A percentile compares a stretch with the other conserved stretches of the same genome.
Conservation (phyloP, 2,888 invertebrate species). For the Nemurella pictetii region DNA sequence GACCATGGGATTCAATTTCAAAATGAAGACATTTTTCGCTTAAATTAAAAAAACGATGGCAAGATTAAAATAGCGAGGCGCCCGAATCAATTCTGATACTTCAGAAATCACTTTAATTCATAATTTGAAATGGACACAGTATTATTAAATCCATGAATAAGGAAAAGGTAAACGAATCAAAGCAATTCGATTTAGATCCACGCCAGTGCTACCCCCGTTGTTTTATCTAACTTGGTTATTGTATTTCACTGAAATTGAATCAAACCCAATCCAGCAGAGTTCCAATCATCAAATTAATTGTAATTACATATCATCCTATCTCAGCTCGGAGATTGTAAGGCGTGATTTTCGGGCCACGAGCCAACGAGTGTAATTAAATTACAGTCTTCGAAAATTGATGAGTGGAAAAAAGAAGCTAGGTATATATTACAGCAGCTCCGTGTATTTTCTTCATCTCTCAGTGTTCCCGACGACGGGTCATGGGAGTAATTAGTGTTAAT, state of each 20-base stretch:
- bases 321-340: not conserved
- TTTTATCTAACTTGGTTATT: not conserved
- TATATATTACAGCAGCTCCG: not conserved
- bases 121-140: not conserved
- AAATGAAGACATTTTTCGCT: too few relatives aligned
- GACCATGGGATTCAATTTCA: not conserved
- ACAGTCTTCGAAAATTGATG: not conserved
- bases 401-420: not conserved
- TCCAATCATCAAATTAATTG: not conserved
- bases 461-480: not conserved
- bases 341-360: not conserved
- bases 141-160: not conserved
- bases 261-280: not conserved
- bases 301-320: conserved; percentile 2
- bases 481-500: conserved; percentile 18
- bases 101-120: not conserved
- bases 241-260: conserved; percentile 10
- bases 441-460: not conserved
- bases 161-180: not conserved
- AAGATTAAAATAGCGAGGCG: too few relatives aligned
- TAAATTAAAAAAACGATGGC: not conserved
- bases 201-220: not conserved
- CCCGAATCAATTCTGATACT: not conserved
- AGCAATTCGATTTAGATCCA: not conserved
- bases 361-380: not conserved